Conservation (phyloP, 2,797 vertebrate species). For the Acropternis orthonyx region DNA sequence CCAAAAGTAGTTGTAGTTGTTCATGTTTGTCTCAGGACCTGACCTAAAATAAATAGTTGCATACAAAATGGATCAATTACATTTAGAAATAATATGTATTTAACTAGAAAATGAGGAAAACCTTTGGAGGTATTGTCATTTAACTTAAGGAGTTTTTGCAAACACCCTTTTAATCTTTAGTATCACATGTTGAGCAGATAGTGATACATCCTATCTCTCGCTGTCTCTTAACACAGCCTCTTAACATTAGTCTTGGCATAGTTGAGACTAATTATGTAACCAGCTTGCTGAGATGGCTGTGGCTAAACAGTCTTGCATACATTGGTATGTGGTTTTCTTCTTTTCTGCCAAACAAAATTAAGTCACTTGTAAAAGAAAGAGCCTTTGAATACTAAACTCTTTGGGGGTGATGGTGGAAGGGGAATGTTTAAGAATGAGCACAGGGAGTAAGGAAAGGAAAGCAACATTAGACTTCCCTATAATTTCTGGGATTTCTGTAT, state of each 20-base stretch:
- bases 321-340: background rate
- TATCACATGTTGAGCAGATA: background rate
- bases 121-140: background rate
- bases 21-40: background rate
- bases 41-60: background rate
- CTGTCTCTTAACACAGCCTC: background rate
- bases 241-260: background rate
- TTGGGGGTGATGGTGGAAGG: fast-evolving
- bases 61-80: background rate
- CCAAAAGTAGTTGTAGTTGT: background rate
- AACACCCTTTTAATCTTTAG: background rate
- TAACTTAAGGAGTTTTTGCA: background rate
- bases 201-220: background rate
- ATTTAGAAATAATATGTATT: background rate
- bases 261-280: background rate
- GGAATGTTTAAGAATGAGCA: background rate
- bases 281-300: background rate
- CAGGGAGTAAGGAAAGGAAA: background rate
- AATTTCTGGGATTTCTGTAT: background rate
- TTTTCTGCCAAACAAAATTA: background rate
- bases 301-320: background rate
- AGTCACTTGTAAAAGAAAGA: background rate
- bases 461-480: background rate
- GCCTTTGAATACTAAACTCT: background rate
- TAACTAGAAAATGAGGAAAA: background rate